Percentiles rank a stretch among this genome's conserved stretches.
These are phyloP conservation scores for Upupa epops DNA, from an alignment of 2,113 vertebrate genomes.

Conservation along the genomic window DNA sequence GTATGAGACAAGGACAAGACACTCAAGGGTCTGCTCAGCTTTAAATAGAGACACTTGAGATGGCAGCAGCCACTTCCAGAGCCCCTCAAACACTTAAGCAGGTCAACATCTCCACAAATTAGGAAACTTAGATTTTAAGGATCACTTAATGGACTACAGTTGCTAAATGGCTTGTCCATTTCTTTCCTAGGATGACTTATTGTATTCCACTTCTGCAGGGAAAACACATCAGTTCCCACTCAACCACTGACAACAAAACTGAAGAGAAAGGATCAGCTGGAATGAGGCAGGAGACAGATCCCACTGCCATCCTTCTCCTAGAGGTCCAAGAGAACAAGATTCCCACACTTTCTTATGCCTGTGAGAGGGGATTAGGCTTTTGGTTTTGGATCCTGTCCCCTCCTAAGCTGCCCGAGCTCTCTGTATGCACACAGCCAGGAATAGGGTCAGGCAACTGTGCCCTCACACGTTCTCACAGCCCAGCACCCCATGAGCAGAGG, in stretches of 20 bases:
- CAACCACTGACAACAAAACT: not conserved
- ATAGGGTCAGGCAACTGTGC: not conserved
- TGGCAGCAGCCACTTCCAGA: not conserved
- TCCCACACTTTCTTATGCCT: accelerated
- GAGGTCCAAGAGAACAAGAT: not conserved
- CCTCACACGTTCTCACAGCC: accelerated
- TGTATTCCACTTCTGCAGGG: not conserved
- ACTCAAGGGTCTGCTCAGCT: not conserved
- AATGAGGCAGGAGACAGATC: not conserved
- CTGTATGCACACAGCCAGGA: not conserved
- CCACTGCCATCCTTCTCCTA: not conserved
- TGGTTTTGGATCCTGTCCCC: not conserved
- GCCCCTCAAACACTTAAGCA: not conserved
- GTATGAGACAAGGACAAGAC: not conserved
- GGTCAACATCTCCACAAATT: not conserved
- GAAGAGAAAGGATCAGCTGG: not conserved
- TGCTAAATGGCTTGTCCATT: not conserved
- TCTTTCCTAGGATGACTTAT: not conserved
- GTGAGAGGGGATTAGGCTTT: not conserved
- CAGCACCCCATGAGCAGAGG: not conserved
- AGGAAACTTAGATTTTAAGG: not conserved
- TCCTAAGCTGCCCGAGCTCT: not conserved
- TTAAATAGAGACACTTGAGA: not conserved
- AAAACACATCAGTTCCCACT: not conserved
- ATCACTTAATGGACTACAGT: not conserved